A percentile compares a stretch with the other conserved stretches of the same genome.
phyloP scores from a whole-genome alignment of 1,140 invertebrate species.

The Drosophila trapezifrons region DNA sequence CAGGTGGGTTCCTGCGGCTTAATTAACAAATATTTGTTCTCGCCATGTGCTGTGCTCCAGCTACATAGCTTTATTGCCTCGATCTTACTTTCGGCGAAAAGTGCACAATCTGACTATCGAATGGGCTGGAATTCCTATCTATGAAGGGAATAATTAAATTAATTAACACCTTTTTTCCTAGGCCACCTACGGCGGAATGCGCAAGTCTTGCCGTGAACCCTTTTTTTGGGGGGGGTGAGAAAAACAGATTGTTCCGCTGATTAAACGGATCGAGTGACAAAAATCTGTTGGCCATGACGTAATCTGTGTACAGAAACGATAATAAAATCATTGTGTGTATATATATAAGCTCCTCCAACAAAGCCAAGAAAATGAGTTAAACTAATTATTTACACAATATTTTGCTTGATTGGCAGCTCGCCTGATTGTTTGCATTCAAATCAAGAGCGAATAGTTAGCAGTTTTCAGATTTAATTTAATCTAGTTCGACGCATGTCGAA shows the following conservation, averaged over 20 bases:
- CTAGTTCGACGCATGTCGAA: neutral
- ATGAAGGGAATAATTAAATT: constrained; percentile 7
- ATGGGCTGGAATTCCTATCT: neutral
- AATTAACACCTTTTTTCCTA: constrained; percentile 35
- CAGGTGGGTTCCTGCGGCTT: constrained; percentile 61
- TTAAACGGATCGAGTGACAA: constrained; percentile 5
- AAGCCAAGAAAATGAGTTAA: constrained; percentile 35
- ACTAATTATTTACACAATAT: constrained; percentile 55
- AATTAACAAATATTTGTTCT: constrained; percentile 75
- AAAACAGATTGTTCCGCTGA: neutral
- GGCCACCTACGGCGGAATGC: constrained; percentile 10
- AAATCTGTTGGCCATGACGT: constrained; percentile 20
- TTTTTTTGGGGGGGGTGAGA: neutral
- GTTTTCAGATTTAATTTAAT: constrained; percentile 15
- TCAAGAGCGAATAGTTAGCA: constrained; percentile 44
- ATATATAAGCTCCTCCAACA: constrained; percentile 11
- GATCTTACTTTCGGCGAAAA: constrained; percentile 28
- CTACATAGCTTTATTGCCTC: constrained; percentile 42
- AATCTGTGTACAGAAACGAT: constrained; percentile 24
- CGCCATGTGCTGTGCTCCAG: constrained; percentile 47
- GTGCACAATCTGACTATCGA: constrained; percentile 19
- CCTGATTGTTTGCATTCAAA: constrained; percentile 41
- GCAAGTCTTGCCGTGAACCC: constrained; percentile 35
- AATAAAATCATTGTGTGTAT: constrained; percentile 25
- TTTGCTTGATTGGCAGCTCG: constrained; percentile 39